These are phyloP conservation scores for Conus canariensis DNA, from an alignment of 2,888 invertebrate genomes.

Conservation along the genomic window DNA sequence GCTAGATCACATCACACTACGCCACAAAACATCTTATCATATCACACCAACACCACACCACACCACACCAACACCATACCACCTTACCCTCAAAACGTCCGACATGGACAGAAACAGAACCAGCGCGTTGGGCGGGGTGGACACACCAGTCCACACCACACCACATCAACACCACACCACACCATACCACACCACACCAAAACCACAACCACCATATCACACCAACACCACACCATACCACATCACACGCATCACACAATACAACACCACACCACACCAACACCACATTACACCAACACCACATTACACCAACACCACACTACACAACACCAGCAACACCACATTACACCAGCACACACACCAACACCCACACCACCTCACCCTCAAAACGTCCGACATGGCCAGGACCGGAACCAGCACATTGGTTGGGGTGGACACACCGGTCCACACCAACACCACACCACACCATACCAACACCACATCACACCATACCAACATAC, in stretches of 20 bases:
- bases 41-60: too few relatives aligned
- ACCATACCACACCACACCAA: background rate
- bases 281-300: background rate
- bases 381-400: constrained; percentile 22
- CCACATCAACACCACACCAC: background rate
- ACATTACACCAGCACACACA: background rate
- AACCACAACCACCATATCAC: background rate
- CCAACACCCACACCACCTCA: background rate
- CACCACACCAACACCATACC: too few relatives aligned
- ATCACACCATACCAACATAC: background rate
- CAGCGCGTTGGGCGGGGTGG: too few relatives aligned
- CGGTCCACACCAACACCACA: background rate
- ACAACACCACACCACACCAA: background rate
- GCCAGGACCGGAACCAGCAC: constrained; percentile 20
- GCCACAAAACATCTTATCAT: too few relatives aligned
- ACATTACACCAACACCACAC: too few relatives aligned
- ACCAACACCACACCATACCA: background rate
- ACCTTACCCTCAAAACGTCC: too few relatives aligned
- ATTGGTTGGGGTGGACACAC: constrained; percentile 1
- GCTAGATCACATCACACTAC: too few relatives aligned
- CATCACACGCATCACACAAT: background rate
- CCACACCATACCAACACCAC: background rate
- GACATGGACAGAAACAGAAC: too few relatives aligned
- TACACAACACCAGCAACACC: background rate
- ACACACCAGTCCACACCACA: too few relatives aligned